Evolutionary conservation across 35 echinoderm and acorn worm genomes (phyloP).

Genomic region (Anneissia japonica): DNA sequence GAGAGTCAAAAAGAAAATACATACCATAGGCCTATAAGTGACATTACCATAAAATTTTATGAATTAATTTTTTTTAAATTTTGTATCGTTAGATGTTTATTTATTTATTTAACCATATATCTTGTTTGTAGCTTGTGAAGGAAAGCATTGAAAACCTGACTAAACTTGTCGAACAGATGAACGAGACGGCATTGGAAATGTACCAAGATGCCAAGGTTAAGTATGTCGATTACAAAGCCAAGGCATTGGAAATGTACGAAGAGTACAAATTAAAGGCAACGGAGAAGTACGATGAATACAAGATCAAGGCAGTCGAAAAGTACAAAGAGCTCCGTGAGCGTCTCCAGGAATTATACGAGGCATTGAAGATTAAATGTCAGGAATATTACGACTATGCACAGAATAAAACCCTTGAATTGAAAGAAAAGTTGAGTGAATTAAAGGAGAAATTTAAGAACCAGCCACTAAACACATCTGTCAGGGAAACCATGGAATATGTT

Average conservation of each 20-base stretch:
- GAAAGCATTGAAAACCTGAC: slow-evolving; percentile 30
- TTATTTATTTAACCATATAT: too few relatives aligned
- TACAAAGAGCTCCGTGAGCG: slow-evolving; percentile 27
- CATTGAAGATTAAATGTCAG: background rate
- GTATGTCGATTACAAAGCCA: slow-evolving; percentile 16
- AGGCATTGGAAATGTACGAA: background rate
- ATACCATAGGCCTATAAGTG: too few relatives aligned
- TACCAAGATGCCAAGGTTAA: slow-evolving; percentile 36
- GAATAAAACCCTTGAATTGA: background rate
- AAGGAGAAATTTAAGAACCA: background rate
- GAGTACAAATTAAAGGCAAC: slow-evolving; percentile 11
- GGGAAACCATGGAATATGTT: background rate
- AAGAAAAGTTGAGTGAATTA: background rate
- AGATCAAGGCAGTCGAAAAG: slow-evolving; percentile 32
- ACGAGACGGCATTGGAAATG: slow-evolving; percentile 24
- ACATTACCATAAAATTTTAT: too few relatives aligned
- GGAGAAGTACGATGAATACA: slow-evolving; percentile 32
- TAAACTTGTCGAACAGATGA: slow-evolving; percentile 17
- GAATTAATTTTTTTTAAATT: too few relatives aligned
- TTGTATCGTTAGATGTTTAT: too few relatives aligned
- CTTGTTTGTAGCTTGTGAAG: slow-evolving; percentile 22
- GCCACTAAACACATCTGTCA: background rate
- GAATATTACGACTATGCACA: background rate
- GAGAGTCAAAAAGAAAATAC: too few relatives aligned
- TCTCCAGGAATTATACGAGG: slow-evolving; percentile 21